Conservation (phyloP, 2,797 vertebrate species). For the Heliangelus exortis region DNA sequence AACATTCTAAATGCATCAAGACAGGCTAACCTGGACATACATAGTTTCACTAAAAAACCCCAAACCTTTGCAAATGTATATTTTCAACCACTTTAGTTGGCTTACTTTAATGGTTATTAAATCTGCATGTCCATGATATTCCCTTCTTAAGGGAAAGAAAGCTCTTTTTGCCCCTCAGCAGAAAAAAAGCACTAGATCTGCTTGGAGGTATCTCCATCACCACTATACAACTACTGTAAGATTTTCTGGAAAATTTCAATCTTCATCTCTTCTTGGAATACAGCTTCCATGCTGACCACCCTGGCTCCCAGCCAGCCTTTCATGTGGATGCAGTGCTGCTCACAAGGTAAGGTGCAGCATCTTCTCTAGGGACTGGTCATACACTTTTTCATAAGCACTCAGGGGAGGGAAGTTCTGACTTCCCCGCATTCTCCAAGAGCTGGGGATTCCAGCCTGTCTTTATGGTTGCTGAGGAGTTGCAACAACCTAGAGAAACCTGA, state of each 20-base stretch:
- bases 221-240: not conserved
- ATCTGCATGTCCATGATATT: not conserved
- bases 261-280: not conserved
- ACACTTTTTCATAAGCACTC: not conserved
- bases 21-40: not conserved
- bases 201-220: not conserved
- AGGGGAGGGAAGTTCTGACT: not conserved
- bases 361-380: not conserved
- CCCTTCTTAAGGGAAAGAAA: not conserved
- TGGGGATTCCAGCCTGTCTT: not conserved
- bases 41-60: not conserved
- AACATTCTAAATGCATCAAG: not conserved
- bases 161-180: not conserved
- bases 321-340: not conserved
- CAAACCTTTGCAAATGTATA: not conserved
- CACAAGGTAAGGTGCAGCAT: not conserved
- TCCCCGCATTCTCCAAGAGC: not conserved
- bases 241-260: not conserved
- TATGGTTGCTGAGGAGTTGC: not conserved
- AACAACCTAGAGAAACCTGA: not conserved
- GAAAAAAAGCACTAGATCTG: not conserved
- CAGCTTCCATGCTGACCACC: not conserved
- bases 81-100: not conserved
- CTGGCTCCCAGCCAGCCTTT: not conserved
- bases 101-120: not conserved